Evolutionary conservation across 2,113 vertebrate species (phyloP).

Genomic region (Heloderma charlesbogerti): DNA sequence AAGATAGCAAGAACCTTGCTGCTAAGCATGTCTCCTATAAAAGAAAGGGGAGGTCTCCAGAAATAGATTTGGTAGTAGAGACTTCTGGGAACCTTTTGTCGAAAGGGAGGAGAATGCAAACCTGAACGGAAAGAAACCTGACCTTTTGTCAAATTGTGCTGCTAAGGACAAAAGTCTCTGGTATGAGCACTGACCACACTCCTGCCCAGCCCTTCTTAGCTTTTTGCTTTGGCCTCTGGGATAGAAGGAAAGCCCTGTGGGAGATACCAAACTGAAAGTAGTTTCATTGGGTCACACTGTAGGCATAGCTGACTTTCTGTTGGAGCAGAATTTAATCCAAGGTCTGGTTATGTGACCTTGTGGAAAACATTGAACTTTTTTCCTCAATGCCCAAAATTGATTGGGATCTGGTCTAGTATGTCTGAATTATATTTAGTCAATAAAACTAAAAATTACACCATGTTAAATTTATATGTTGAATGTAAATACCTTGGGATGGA

Average conservation of each 20-base stretch:
- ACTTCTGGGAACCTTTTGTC: background rate
- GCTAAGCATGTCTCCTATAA: background rate
- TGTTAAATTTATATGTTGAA: background rate
- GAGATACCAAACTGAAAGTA: too few species aligned
- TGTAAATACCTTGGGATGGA: background rate
- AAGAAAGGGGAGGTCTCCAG: background rate
- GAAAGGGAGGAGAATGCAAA: background rate
- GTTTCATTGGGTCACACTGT: background rate
- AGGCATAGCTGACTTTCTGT: background rate
- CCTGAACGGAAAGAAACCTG: background rate
- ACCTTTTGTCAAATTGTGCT: background rate
- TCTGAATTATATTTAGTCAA: background rate
- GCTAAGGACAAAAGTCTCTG: background rate
- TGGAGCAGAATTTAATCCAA: background rate
- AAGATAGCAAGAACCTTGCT: fast-evolving
- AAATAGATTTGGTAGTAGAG: background rate
- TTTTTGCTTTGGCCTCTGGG: background rate
- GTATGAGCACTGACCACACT: background rate
- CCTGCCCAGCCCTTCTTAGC: too few species aligned
- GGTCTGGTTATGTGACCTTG: background rate
- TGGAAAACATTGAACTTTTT: background rate
- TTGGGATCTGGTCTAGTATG: background rate
- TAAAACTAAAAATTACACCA: background rate
- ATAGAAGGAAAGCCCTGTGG: background rate
- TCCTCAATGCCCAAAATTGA: background rate